A percentile compares a stretch with the other conserved stretches of the same genome.
phyloP scores from a whole-genome alignment of 2,888 invertebrate genomes.

The Drosophila kuntzei region DNA sequence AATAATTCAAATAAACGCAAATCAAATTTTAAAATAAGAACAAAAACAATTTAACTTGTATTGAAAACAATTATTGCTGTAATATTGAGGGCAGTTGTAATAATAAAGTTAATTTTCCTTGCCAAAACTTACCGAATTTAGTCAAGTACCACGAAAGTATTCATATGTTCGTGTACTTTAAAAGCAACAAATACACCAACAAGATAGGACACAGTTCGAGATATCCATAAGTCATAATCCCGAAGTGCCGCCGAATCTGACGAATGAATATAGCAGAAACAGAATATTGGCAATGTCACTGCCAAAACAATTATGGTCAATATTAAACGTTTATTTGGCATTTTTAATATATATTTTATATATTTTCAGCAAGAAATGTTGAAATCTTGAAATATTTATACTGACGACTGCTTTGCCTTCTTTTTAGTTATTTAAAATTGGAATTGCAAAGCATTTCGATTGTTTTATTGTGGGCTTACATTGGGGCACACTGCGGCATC shows the following conservation, averaged over 20 bases:
- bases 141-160: background rate
- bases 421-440: no score
- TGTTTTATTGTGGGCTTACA: no score
- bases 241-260: background rate
- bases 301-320: background rate
- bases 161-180: background rate
- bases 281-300: background rate
- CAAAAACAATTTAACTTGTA: background rate
- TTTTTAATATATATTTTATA: background rate
- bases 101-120: background rate
- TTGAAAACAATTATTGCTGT: background rate
- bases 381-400: background rate
- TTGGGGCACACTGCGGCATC: no score
- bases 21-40: background rate
- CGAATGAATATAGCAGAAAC: fast-evolving
- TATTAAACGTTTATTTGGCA: background rate
- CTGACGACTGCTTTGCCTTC: conserved; percentile 1
- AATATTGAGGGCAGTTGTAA: background rate
- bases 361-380: background rate
- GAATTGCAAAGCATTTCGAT: no score
- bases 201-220: background rate
- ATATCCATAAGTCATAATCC: background rate
- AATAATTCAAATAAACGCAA: background rate
- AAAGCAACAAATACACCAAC: background rate
- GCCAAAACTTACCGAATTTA: background rate